Percentiles rank a stretch among this genome's conserved stretches.
Evolutionary conservation across 2,113 vertebrate genomes (phyloP).

Genomic region (Onychorhynchus coronatus): DNA sequence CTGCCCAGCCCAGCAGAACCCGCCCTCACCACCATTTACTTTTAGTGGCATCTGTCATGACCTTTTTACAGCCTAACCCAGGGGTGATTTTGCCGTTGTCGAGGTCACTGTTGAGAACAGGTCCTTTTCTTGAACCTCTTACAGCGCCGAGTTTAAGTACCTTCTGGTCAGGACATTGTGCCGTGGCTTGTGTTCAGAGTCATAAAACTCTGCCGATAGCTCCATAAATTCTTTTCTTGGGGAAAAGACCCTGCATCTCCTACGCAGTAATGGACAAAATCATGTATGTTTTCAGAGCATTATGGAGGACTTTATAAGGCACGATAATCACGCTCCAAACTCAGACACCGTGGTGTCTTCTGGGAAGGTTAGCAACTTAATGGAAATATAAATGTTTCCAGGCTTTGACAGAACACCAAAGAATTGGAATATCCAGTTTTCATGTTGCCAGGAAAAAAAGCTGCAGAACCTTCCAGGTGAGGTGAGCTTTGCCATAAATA

Average conservation of each 20-base stretch:
- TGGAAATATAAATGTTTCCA: slow-evolving; percentile 61
- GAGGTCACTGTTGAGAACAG: not conserved
- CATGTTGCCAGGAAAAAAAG: slow-evolving; percentile 55
- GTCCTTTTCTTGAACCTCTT: not conserved
- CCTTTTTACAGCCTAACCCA: not conserved
- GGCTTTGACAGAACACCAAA: slow-evolving; percentile 30
- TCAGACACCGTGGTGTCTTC: slow-evolving; percentile 24
- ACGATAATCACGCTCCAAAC: not conserved
- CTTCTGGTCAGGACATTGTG: not conserved
- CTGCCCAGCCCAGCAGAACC: not conserved
- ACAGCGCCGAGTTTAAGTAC: not conserved
- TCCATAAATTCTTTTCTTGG: slow-evolving; percentile 24
- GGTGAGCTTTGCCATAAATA: slow-evolving; percentile 57
- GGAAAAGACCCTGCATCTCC: not conserved
- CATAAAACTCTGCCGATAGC: not conserved
- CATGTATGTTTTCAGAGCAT: not conserved
- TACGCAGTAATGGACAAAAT: not conserved
- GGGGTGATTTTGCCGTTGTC: rapidly evolving
- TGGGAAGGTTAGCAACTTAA: slow-evolving; percentile 46
- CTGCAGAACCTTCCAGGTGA: slow-evolving; percentile 58
- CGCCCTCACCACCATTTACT: rapidly evolving
- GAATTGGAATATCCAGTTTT: slow-evolving; percentile 31
- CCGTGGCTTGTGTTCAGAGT: not conserved
- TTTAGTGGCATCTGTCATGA: not conserved
- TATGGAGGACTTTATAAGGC: slow-evolving; percentile 2